Evolutionary conservation across 2,888 invertebrate genomes (phyloP).

Genomic region (Anthrax anthrax): DNA sequence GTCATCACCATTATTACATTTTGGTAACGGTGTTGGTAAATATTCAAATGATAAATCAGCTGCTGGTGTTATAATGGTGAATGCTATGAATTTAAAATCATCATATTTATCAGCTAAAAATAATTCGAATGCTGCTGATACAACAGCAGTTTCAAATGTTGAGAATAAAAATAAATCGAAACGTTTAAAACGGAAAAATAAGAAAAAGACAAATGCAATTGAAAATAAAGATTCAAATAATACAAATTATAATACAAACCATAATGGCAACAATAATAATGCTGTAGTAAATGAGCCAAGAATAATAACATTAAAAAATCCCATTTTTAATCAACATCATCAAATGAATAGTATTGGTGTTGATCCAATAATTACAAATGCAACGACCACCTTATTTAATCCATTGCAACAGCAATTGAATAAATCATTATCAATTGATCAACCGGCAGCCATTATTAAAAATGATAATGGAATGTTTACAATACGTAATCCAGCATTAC

Average conservation of each 20-base stretch:
- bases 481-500: conserved; percentile 53
- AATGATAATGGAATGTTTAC: conserved; percentile 71
- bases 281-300: conserved; percentile 37
- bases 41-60: conserved; percentile 23
- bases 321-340: conserved; percentile 56
- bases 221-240: conserved; percentile 11
- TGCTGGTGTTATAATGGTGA: conserved; percentile 33
- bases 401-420: neutral
- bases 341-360: no score
- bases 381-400: no score
- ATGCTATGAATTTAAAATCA: conserved; percentile 22
- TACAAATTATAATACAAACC: conserved; percentile 5
- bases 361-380: conserved; percentile 28
- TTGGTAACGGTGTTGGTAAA: conserved; percentile 4
- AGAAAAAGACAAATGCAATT: conserved; percentile 19
- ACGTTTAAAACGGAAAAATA: conserved; percentile 26
- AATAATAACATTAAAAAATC: conserved; percentile 66
- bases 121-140: no score
- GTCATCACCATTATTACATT: conserved; percentile 2
- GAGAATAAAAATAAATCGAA: conserved; percentile 20
- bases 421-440: conserved; percentile 26
- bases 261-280: conserved; percentile 16
- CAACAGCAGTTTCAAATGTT: neutral
- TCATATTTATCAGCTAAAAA: neutral
- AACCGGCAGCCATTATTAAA: conserved; percentile 52